Base-by-base conservation (phyloP, 1,140 invertebrate species). In the Drosophila athabasca region DNA sequence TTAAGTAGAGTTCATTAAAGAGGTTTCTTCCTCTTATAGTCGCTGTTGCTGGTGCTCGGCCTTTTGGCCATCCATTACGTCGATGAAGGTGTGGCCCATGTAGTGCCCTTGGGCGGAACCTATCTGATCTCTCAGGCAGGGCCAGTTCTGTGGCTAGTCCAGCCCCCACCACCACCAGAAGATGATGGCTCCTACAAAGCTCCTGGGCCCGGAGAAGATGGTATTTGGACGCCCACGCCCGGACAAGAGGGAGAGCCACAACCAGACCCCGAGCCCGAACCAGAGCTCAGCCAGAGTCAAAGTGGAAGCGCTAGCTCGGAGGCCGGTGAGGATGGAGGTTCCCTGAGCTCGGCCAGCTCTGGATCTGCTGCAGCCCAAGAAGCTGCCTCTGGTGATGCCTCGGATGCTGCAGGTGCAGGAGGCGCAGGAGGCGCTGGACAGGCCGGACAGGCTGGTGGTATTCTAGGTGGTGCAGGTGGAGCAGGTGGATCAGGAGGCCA, bases 141-240 rank as follows among this genome's bases (percentile, higher is more conserved):
- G 0, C 60, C 41, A 9, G 49, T 88, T 8, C 0, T 88, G 2
- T 8, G 61, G 13, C 41, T 88, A 5, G 79, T 88, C 5, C 79
- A 79, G 6, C 58, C 72, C 24, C 55, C 48, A 7, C 58, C 76
- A 8, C 66, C 75, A 2, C 67, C 74, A 6, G 84, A 72, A 51
- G 84, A 90, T n/a, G 85, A 90, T 74, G 85, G 85, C 29, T 79
- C 64, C 13, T 90, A 90, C 50, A 90, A 90, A 51, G 62, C 78
- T 24, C 64, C 75, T 6, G 2, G 44, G 3, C 61, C 46, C 17
- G 55, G 15, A 2, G 75, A 76, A 13, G 85, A 90, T 57, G 85
- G 85, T 6, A 7, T 41, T 11, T 90, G 78, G 78, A 53, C 70
- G 22, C 84, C 84, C 0, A 74, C 79, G 24, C 85, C 76, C 0